Conservation (phyloP, 1,140 invertebrate genomes). For the Anagrus nilaparvatae region DNA sequence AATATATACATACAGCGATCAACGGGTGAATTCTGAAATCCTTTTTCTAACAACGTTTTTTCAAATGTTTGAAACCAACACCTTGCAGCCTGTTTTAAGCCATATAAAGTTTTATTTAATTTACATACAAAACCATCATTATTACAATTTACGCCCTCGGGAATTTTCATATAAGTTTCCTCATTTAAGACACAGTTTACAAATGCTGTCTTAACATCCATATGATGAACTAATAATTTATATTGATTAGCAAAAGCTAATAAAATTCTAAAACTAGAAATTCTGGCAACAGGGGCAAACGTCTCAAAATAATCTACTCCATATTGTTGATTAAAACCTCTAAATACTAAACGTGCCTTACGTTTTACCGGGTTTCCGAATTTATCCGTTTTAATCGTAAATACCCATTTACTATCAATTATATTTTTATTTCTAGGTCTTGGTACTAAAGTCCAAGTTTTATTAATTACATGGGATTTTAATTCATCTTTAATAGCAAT, state of each 20-base stretch:
- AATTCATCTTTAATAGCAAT: conserved; percentile 30
- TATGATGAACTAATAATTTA: conserved; percentile 36
- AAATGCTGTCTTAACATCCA: conserved; percentile 29
- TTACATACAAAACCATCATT: conserved; percentile 22
- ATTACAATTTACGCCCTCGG: conserved; percentile 25
- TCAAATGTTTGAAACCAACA: conserved; percentile 27
- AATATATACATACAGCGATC: conserved; percentile 24
- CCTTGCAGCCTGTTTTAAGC: conserved; percentile 34
- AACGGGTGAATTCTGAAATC: conserved; percentile 23
- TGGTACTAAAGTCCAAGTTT: conserved; percentile 22
- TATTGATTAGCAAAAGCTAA: conserved; percentile 37
- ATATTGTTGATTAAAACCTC: conserved; percentile 33
- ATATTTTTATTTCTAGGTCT: conserved; percentile 23
- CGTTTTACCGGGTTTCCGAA: conserved; percentile 19
- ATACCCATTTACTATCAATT: conserved; percentile 25
- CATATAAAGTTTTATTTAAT: conserved; percentile 35
- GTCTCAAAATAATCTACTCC: conserved; percentile 32
- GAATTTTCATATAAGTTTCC: conserved; percentile 30
- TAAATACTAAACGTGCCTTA: conserved; percentile 37
- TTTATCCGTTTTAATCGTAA: conserved; percentile 28
- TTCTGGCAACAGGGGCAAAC: conserved; percentile 24
- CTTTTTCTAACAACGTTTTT: conserved; percentile 18
- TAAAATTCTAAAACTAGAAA: conserved; percentile 24
- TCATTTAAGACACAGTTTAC: conserved; percentile 32
- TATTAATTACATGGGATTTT: conserved; percentile 27